Conservation (phyloP, 2,113 vertebrate species). For the Meleagris gallopavo region DNA sequence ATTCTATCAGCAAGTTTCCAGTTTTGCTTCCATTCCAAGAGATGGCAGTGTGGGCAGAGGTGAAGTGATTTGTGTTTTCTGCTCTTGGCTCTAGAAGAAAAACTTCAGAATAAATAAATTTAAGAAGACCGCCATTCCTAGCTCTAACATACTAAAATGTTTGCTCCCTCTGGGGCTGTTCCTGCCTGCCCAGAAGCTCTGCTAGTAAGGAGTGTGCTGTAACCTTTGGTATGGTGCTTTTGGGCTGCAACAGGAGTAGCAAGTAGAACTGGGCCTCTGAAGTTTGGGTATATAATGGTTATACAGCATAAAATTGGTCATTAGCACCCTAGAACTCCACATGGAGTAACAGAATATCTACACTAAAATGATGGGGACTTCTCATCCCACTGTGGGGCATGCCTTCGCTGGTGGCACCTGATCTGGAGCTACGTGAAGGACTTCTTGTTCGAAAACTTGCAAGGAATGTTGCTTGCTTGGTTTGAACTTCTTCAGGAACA, state of each 20-base stretch:
- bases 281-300: background rate
- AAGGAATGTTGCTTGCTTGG: conserved; percentile 35
- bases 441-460: conserved; percentile 3
- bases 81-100: conserved; percentile 19
- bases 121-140: background rate
- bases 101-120: background rate
- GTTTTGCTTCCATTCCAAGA: conserved; percentile 7
- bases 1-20: conserved; percentile 27
- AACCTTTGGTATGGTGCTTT: background rate
- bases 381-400: background rate
- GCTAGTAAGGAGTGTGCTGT: background rate
- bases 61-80: conserved; percentile 8
- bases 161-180: background rate
- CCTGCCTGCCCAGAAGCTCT: background rate
- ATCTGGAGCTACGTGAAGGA: background rate
- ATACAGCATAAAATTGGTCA: background rate
- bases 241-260: background rate
- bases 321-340: background rate
- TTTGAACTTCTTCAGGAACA: background rate
- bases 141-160: background rate
- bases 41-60: background rate
- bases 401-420: background rate
- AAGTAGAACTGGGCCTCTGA: background rate
- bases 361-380: background rate
- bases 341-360: background rate